These are phyloP conservation scores for Lepisosteus oculatus DNA, from an alignment of 2,113 vertebrate genomes.

Conservation along the genomic window DNA sequence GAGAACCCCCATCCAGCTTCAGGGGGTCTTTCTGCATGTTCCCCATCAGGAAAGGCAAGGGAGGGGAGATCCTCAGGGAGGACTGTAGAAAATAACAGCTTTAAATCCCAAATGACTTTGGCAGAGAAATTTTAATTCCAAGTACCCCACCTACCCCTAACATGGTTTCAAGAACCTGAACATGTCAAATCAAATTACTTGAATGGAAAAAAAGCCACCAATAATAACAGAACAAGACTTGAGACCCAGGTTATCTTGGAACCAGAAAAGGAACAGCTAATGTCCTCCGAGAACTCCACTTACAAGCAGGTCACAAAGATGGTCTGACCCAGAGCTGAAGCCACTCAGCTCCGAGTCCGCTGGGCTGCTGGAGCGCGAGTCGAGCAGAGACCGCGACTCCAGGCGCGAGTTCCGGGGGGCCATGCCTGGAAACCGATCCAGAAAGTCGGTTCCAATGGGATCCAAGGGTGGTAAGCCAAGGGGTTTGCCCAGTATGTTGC, in stretches of 20 bases:
- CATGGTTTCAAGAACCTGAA: too few species aligned
- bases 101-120: too few species aligned
- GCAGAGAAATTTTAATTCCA: neutral
- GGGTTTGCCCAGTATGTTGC: slow-evolving; percentile 76
- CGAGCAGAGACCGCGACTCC: slow-evolving; percentile 83
- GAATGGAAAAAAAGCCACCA: too few species aligned
- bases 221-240: neutral
- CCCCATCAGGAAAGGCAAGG: slow-evolving; percentile 85
- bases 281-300: slow-evolving; percentile 33
- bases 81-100: slow-evolving; percentile 61
- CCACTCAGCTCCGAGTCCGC: slow-evolving; percentile 96
- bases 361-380: slow-evolving; percentile 93
- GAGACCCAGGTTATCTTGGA: neutral
- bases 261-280: too few species aligned
- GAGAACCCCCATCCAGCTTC: slow-evolving; percentile 75
- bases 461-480: slow-evolving; percentile 74
- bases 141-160: too few species aligned
- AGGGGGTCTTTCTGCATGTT: slow-evolving; percentile 82
- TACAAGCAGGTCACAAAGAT: slow-evolving; percentile 89
- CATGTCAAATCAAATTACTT: too few species aligned
- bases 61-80: slow-evolving; percentile 89
- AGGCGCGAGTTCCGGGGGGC: slow-evolving; percentile 75
- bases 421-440: slow-evolving; percentile 82
- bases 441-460: slow-evolving; percentile 76
- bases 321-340: slow-evolving; percentile 96